Conservation (phyloP, 2,888 invertebrate genomes). For the Perizoma flavofasciatum region DNA sequence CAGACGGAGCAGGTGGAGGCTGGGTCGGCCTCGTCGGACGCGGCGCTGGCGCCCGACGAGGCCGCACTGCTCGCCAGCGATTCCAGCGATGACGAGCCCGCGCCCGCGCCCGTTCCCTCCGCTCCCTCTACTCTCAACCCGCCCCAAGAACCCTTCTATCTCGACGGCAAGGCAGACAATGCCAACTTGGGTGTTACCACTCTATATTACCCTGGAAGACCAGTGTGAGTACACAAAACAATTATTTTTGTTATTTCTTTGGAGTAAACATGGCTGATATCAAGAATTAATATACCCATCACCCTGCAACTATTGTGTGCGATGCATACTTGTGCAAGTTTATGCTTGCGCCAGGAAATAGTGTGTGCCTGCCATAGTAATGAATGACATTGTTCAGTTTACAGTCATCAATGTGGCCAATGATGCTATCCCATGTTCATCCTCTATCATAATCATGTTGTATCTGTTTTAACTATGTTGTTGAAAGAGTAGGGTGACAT, state of each 20-base stretch:
- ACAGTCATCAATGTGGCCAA: too few species aligned
- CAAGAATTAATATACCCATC: too few species aligned
- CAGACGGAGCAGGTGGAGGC: slow-evolving; percentile 3
- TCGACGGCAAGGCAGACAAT: slow-evolving; percentile 82
- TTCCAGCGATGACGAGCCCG: slow-evolving; percentile 40
- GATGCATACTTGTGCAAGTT: too few species aligned
- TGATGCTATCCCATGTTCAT: too few species aligned
- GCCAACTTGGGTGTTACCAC: slow-evolving; percentile 85
- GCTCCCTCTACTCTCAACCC: neutral
- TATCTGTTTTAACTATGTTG: too few species aligned
- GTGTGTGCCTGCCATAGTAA: too few species aligned
- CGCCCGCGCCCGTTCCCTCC: slow-evolving; percentile 14
- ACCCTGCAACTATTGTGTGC: too few species aligned
- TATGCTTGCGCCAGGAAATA: too few species aligned
- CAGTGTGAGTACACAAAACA: slow-evolving; percentile 73
- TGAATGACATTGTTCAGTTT: too few species aligned
- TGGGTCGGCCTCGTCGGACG: neutral
- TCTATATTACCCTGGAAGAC: slow-evolving; percentile 86
- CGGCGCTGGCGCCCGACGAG: slow-evolving; percentile 46
- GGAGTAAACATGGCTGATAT: too few species aligned
- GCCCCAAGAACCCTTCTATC: slow-evolving; percentile 76
- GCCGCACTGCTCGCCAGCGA: slow-evolving; percentile 61
- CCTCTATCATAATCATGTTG: too few species aligned
- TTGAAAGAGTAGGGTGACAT: neutral
- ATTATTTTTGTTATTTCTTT: too few species aligned